phyloP scores from a whole-genome alignment of 2,888 invertebrate genomes.

The Pyrrhosoma nymphula region DNA sequence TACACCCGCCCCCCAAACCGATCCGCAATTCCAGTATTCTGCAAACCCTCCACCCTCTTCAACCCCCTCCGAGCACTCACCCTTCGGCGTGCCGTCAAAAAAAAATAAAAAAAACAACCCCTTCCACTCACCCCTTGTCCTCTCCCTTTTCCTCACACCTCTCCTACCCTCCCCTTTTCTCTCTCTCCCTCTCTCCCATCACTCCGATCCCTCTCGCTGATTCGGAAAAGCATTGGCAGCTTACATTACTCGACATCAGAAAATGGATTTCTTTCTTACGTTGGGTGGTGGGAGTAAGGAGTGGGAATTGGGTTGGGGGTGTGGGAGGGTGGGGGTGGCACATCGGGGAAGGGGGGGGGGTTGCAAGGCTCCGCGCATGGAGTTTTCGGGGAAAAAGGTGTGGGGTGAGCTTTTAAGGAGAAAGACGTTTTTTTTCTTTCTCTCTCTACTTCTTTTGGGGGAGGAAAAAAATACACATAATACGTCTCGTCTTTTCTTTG shows the following conservation, averaged over 20 bases:
- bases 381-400: not conserved
- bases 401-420: not conserved
- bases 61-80: too few relatives aligned
- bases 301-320: not conserved
- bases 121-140: too few relatives aligned
- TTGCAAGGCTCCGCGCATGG: not conserved
- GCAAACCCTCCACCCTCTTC: too few relatives aligned
- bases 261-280: constrained; percentile 62
- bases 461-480: not conserved
- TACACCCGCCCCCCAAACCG: too few relatives aligned
- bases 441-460: too few relatives aligned
- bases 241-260: constrained; percentile 65
- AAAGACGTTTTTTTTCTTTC: not conserved
- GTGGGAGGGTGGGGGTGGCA: not conserved
- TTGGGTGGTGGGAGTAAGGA: not conserved
- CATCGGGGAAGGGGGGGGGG: not conserved
- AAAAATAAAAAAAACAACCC: too few relatives aligned
- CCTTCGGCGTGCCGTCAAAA: too few relatives aligned
- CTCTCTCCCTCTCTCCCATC: not conserved
- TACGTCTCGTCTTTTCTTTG: constrained; percentile 48
- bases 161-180: too few relatives aligned
- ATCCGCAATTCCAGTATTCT: too few relatives aligned
- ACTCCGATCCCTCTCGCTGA: constrained; percentile 8
- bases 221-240: constrained; percentile 57
- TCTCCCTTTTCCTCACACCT: not conserved